A percentile compares a stretch with the other conserved stretches of the same genome.
Conservation (phyloP, 2,113 vertebrate genomes). For the Hipposideros armiger region DNA sequence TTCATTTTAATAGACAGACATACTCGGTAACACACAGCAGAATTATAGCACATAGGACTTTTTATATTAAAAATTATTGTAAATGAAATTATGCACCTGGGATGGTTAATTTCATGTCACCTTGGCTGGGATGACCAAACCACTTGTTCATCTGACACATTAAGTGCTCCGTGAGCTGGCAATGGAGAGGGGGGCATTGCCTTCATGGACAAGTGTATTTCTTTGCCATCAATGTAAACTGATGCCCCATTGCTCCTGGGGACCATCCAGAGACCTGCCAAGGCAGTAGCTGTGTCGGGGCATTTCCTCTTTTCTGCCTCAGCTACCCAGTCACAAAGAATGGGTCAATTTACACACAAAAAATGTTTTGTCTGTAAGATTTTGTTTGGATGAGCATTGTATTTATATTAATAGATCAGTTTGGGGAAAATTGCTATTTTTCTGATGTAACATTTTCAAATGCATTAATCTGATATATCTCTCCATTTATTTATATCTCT, state of each 20-base stretch:
- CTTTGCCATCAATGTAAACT: background rate
- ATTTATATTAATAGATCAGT: background rate
- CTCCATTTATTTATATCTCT: background rate
- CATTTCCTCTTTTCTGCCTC: background rate
- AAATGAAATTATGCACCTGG: background rate
- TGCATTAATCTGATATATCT: background rate
- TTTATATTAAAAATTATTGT: background rate
- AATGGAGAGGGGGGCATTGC: background rate
- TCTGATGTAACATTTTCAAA: background rate
- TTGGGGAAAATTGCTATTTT: background rate
- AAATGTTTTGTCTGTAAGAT: background rate
- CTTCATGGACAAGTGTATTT: background rate
- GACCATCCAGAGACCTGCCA: background rate
- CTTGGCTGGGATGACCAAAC: background rate
- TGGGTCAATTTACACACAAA: background rate
- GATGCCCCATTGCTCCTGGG: background rate
- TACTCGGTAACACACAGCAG: background rate
- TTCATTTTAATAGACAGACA: slow-evolving; percentile 17
- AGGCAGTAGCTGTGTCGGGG: background rate
- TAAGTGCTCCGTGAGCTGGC: background rate
- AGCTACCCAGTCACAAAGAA: background rate
- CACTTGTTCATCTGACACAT: background rate
- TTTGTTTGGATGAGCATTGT: background rate
- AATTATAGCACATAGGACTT: background rate
- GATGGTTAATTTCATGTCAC: background rate